Evolutionary conservation across 2,113 vertebrate species (phyloP).

Genomic region (Paedocypris sp.): DNA sequence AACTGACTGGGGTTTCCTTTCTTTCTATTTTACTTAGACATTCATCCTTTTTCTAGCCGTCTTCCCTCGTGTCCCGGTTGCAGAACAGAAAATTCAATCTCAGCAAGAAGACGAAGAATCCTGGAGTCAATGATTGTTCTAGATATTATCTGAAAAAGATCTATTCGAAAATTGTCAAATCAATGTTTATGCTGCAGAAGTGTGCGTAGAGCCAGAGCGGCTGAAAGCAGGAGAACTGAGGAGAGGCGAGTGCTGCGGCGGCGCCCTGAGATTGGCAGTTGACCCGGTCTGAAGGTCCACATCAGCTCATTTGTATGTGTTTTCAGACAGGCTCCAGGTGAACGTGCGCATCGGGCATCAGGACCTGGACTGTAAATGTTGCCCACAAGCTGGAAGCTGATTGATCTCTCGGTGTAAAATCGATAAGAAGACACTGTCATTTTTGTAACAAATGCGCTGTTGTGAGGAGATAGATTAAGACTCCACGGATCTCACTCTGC

Average conservation of each 20-base stretch:
- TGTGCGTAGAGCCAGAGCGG: neutral
- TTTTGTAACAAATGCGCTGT: constrained; percentile 97
- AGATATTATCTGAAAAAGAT: neutral
- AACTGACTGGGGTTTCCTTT: too few relatives aligned
- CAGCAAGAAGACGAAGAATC: too few relatives aligned
- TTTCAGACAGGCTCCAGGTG: constrained; percentile 2
- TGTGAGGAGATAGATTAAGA: constrained; percentile 98
- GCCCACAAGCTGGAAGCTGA: constrained; percentile 93
- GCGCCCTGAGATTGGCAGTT: too few relatives aligned
- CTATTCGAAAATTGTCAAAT: neutral
- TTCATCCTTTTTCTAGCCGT: too few relatives aligned
- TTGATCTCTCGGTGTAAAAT: constrained; percentile 99
- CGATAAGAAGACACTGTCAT: constrained; percentile 98
- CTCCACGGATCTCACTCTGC: constrained; percentile 65
- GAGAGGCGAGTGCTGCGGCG: neutral
- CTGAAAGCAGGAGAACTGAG: neutral
- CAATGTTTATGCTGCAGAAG: constrained; percentile 3
- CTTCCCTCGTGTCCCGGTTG: too few relatives aligned
- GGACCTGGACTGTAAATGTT: constrained; percentile 84
- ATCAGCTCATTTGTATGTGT: constrained; percentile 91
- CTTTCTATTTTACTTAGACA: too few relatives aligned
- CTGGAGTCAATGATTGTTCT: too few relatives aligned
- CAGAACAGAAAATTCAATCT: too few relatives aligned
- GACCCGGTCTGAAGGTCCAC: too few relatives aligned
- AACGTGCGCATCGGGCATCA: constrained; percentile 23